Evolutionary conservation across 1,140 invertebrate species (phyloP).

Genomic region (Littorina saxatilis): DNA sequence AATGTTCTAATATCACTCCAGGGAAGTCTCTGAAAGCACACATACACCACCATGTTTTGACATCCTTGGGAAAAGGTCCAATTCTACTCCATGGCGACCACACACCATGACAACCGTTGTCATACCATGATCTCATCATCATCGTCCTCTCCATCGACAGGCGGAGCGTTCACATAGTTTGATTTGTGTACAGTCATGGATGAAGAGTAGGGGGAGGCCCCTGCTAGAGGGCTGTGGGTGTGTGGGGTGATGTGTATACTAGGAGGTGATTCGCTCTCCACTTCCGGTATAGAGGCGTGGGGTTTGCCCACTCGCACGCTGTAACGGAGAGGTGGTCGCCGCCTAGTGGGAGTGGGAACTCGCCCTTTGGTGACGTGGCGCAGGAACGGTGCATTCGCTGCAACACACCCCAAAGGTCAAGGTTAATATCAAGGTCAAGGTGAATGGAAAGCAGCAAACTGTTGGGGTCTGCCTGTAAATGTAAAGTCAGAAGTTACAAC

Average conservation of each 20-base stretch:
- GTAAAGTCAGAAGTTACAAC: too few relatives aligned
- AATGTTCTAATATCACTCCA: too few relatives aligned
- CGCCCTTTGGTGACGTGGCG: constrained; percentile 55
- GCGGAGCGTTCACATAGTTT: constrained; percentile 37
- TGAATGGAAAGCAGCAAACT: too few relatives aligned
- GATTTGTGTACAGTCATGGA: constrained; percentile 27
- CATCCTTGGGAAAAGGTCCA: too few relatives aligned
- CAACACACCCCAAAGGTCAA: constrained; percentile 27
- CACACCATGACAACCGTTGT: neutral
- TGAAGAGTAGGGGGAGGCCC: neutral
- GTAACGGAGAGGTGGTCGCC: constrained; percentile 22
- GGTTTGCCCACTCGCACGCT: neutral
- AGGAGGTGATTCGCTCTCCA: neutral
- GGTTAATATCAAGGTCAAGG: neutral
- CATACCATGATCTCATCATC: constrained; percentile 58
- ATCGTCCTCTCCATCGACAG: constrained; percentile 3
- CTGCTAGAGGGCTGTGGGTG: neutral
- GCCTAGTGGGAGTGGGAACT: constrained; percentile 41
- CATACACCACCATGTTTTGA: too few relatives aligned
- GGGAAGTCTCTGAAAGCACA: too few relatives aligned
- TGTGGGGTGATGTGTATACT: neutral
- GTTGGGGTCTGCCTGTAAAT: too few relatives aligned
- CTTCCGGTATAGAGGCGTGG: neutral
- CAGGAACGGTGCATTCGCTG: constrained; percentile 45
- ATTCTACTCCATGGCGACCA: too few relatives aligned